These are phyloP conservation scores for Sinentomon sp. DNA, from an alignment of 2,888 invertebrate species.

Conservation along the genomic window DNA sequence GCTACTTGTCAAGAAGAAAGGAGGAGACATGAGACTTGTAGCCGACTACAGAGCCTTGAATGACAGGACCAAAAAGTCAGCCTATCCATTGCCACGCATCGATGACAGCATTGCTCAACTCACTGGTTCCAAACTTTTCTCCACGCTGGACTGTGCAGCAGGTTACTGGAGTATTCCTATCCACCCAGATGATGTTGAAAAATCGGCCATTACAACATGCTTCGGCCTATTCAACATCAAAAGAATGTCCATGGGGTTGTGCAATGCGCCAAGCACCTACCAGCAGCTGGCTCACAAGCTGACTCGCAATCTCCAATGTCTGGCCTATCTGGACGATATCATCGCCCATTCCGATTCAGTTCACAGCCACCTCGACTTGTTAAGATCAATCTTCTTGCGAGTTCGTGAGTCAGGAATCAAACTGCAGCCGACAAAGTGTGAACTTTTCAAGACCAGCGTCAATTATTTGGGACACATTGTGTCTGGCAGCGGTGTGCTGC, in stretches of 20 bases:
- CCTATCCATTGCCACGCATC: conserved; percentile 1
- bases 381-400: conserved; percentile 3
- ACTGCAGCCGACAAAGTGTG: conserved; percentile 8
- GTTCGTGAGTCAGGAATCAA: conserved; percentile 4
- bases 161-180: conserved; percentile 7
- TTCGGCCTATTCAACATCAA: conserved; percentile 4
- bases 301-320: neutral
- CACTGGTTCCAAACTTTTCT: conserved; percentile 3
- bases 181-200: neutral
- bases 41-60: conserved; percentile 4
- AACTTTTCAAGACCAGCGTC: neutral
- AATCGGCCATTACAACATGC: conserved; percentile 7
- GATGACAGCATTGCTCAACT: conserved; percentile 4
- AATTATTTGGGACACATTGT: conserved; percentile 3
- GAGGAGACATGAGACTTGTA: neutral
- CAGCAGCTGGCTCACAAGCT: conserved; percentile 6
- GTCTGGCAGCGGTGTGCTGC: too few relatives aligned
- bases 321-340: conserved; percentile 7
- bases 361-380: neutral
- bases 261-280: conserved; percentile 6
- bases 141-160: conserved; percentile 8
- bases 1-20: neutral
- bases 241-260: conserved; percentile 6
- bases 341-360: neutral
- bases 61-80: neutral